phyloP scores from a whole-genome alignment of 2,888 invertebrate genomes.

The Dugesia japonica region DNA sequence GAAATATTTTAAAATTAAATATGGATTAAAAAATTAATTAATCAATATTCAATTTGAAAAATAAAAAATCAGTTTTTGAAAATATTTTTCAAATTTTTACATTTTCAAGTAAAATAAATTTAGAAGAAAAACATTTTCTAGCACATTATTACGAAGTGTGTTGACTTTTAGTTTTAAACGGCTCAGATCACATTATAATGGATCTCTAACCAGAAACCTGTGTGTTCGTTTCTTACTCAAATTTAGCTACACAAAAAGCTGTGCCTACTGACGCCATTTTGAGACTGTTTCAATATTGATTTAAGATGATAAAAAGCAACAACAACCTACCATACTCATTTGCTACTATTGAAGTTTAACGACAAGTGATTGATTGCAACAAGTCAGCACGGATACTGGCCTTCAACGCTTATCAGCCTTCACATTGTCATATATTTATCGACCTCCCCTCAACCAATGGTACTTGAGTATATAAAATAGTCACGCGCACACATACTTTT shows the following conservation, averaged over 20 bases:
- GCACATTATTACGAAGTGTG: too few species aligned
- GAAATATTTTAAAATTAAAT: too few species aligned
- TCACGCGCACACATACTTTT: conserved; percentile 20
- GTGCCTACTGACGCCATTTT: background rate
- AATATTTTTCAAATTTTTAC: too few species aligned
- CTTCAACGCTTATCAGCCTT: background rate
- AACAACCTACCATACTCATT: background rate
- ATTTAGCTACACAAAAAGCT: background rate
- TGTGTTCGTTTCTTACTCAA: background rate
- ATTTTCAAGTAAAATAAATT: too few species aligned
- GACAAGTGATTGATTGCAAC: conserved; percentile 9
- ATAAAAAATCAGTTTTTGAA: too few species aligned
- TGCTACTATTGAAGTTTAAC: conserved; percentile 13
- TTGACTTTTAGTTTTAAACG: too few species aligned
- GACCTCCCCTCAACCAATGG: conserved; percentile 1
- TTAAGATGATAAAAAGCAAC: conserved; percentile 15
- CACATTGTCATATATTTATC: conserved; percentile 10
- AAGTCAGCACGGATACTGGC: conserved; percentile 20
- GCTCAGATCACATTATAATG: too few species aligned
- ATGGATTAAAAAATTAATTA: too few species aligned
- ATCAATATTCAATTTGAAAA: too few species aligned
- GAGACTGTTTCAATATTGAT: background rate
- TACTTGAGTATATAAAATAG: background rate
- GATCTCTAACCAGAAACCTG: too few species aligned
- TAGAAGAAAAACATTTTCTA: too few species aligned